phyloP scores from a whole-genome alignment of 64 coral and sea anemone genomes.

The Pocillopora verrucosa region DNA sequence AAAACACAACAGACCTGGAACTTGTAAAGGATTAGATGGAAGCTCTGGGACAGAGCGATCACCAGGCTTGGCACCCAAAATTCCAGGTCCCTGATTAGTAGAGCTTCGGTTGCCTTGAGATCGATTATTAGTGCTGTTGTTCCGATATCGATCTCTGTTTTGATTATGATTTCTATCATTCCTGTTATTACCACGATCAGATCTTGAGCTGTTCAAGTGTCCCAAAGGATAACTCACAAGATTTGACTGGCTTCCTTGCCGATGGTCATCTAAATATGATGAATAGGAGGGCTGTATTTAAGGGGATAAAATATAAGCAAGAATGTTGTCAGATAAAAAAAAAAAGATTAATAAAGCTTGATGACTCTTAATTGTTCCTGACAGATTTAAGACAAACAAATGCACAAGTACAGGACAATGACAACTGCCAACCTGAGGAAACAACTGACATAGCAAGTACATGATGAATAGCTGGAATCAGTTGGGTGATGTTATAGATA shows the following conservation, averaged over 20 bases:
- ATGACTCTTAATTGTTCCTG: neutral
- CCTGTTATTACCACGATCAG: constrained; percentile 21
- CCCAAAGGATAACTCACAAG: constrained; percentile 36
- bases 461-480: too few relatives aligned
- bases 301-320: constrained; percentile 48
- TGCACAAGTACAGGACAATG: too few relatives aligned
- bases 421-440: too few relatives aligned
- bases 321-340: constrained; percentile 26
- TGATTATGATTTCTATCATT: constrained; percentile 55
- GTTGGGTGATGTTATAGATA: too few relatives aligned
- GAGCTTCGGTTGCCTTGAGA: constrained; percentile 38
- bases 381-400: neutral
- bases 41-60: constrained; percentile 43
- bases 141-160: constrained; percentile 50
- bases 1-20: constrained; percentile 31
- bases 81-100: constrained; percentile 61
- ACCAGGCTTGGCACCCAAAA: constrained; percentile 71
- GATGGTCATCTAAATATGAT: constrained; percentile 22
- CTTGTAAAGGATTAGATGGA: constrained; percentile 36
- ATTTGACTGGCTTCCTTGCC: constrained; percentile 11
- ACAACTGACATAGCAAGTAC: too few relatives aligned
- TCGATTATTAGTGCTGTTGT: constrained; percentile 37
- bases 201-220: constrained; percentile 19
- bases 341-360: neutral
- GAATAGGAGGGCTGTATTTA: constrained; percentile 62